phyloP scores from a whole-genome alignment of 2,888 invertebrate genomes.

The Apotomis capreana region DNA sequence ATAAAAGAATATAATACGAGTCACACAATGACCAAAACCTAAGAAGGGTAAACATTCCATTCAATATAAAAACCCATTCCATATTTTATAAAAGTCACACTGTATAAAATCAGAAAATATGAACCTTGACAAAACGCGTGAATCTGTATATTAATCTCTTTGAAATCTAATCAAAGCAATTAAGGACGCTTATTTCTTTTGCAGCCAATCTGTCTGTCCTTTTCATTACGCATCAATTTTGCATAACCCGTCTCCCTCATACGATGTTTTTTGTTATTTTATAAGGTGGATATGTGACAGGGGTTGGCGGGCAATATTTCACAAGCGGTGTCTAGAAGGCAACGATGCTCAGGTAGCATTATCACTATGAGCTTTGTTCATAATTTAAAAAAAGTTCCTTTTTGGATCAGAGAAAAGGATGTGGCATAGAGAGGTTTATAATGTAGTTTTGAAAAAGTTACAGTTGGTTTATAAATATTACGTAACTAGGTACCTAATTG shows the following conservation, averaged over 20 bases:
- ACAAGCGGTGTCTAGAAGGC: constrained; percentile 71
- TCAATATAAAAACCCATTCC: constrained; percentile 64
- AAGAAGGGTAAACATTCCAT: constrained; percentile 76
- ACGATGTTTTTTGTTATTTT: constrained; percentile 58
- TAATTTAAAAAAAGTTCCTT: constrained; percentile 65
- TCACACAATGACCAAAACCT: constrained; percentile 71
- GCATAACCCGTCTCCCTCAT: constrained; percentile 50
- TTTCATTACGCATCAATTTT: constrained; percentile 47
- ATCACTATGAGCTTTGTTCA: constrained; percentile 77
- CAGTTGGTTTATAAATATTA: too few species aligned
- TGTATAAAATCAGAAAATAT: constrained; percentile 79
- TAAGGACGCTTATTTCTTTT: constrained; percentile 71
- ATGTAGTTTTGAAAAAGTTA: not conserved
- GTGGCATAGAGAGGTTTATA: constrained; percentile 52
- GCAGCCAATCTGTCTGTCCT: constrained; percentile 50
- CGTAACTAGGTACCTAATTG: too few species aligned
- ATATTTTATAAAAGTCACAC: constrained; percentile 64
- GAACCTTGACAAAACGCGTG: constrained; percentile 75
- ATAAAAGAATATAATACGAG: constrained; percentile 64
- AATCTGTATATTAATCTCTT: constrained; percentile 81
- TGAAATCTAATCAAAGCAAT: constrained; percentile 82
- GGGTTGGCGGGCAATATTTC: constrained; percentile 79
- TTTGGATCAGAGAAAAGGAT: constrained; percentile 50
- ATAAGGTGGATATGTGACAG: constrained; percentile 76
- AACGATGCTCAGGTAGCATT: constrained; percentile 82